Evolutionary conservation across 2,888 invertebrate species (phyloP), one percentile per base, ranked within the genome.

Genomic region (Cataglyphis rosenhaueri): DNA sequence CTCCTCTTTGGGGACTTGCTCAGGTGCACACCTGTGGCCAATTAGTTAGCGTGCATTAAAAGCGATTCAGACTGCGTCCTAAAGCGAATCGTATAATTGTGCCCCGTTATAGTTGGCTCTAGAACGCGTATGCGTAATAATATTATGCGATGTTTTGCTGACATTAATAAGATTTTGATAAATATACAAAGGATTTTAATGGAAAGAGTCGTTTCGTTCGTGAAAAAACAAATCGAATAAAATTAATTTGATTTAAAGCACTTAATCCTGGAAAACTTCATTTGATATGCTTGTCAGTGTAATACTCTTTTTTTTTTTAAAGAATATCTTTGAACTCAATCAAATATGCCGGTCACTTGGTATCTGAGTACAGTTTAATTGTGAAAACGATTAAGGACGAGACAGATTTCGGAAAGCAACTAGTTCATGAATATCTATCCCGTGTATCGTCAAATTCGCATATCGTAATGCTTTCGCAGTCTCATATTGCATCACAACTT

Each of bases 41-140:
- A 78, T 78, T 78, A 78, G 78, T 25, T 44, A 78, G 59, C 71
- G 59, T 35, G 44, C 78, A 61, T 78, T 78, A 78, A 78, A 78
- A 78, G 70, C 78, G 35, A 61, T 78, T 78, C 71, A 78, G 44
- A 71, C 59, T 71, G 44, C 78, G 12, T 61, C 44, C 71, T 61
- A 44, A 32, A 76, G 32, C 32, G 35, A 71, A 71, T 59, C 59
- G 41, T 41, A 59, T 61, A 78, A 78, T 78, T 59, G 70, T 25
- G 25, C 18, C 25, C 8, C 59, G 59, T 25, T 59, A 66, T 66
- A 52, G 57, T 57, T 41, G 71, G 44, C 10, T 44, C 18, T n/a
- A 35, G 3, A 25, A 35, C 44, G 59, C 44, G 78, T 78, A 35
- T 70, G 78, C 78, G 18, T 78, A 78, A 78, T 61, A 71, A n/a